Base-by-base conservation (phyloP, 2,888 invertebrate species). In the Teinopalpus imperialis region DNA sequence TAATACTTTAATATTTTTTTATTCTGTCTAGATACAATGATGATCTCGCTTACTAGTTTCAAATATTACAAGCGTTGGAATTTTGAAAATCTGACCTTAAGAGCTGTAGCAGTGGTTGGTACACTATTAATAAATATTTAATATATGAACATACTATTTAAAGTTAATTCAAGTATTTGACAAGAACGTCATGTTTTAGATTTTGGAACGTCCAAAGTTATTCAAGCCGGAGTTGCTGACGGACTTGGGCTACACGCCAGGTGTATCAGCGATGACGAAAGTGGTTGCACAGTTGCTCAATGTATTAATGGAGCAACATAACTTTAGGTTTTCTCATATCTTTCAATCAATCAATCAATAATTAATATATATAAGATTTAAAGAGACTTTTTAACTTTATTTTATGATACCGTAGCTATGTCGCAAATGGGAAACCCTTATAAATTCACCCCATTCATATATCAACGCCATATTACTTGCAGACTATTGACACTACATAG, bases 321-420 rank as follows among this genome's bases (percentile, higher is more conserved):
- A 86, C 43, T 85, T 87, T 45, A 75, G 81, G 86, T 85, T 18
- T n/a, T n/a, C n/a, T n/a, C n/a, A n/a, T n/a, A n/a, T n/a, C n/a
- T n/a, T n/a, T n/a, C n/a, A n/a, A n/a, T n/a, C n/a, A n/a, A n/a
- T n/a, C n/a, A n/a, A n/a, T n/a, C n/a, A n/a, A n/a, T n/a, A n/a
- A n/a, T n/a, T n/a, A n/a, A n/a, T n/a, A n/a, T n/a, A n/a, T n/a
- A n/a, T n/a, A n/a, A n/a, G 8, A 45, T 35, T 1, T 8, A 16
- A 13, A 31, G 8, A 1, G 6, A 16, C 1, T 30, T 21, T 5
- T 20, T 18, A 30, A 21, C 12, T 20, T 18, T n/a, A 12, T 18
- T 48, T 27, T 30, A n/a, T n/a, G n/a, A n/a, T n/a, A n/a, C n/a
- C n/a, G n/a, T n/a, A n/a, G n/a, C n/a, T n/a, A n/a, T n/a, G n/a